A percentile compares a stretch with the other conserved stretches of the same genome.
Conservation (phyloP, 2,888 invertebrate species). For the Sympetrum striolatum region DNA sequence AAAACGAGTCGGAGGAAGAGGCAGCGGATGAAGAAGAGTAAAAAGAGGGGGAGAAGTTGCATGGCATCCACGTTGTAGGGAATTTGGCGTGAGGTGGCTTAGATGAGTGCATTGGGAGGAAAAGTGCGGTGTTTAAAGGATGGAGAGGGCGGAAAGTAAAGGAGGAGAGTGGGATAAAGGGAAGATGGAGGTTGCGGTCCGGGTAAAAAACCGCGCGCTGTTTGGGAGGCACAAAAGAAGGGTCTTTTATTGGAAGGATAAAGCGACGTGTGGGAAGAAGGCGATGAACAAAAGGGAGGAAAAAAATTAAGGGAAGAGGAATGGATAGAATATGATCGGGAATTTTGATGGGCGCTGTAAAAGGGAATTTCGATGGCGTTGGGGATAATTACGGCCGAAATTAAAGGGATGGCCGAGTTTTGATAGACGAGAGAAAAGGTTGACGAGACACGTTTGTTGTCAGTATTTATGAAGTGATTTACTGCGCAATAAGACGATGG, state of each 20-base stretch:
- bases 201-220: slow-evolving; percentile 28
- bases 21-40: not conserved
- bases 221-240: slow-evolving; percentile 39
- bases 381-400: not conserved
- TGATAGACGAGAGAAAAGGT: not conserved
- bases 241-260: slow-evolving; percentile 26
- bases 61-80: slow-evolving; percentile 28
- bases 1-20: slow-evolving; percentile 1
- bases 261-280: not conserved
- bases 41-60: not conserved
- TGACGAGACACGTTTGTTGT: not conserved
- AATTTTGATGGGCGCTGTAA: not conserved
- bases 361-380: not conserved
- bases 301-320: not conserved
- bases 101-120: slow-evolving; percentile 42
- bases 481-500: not conserved
- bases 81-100: slow-evolving; percentile 27
- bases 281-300: slow-evolving; percentile 19
- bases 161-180: not conserved
- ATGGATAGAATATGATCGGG: slow-evolving; percentile 16
- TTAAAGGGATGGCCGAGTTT: not conserved
- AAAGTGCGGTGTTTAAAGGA: slow-evolving; percentile 30
- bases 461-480: not conserved
- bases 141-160: not conserved
- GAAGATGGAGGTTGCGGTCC: slow-evolving; percentile 39